These are phyloP conservation scores for Myotis planiceps DNA, from an alignment of 2,797 vertebrate genomes.

Conservation along the genomic window DNA sequence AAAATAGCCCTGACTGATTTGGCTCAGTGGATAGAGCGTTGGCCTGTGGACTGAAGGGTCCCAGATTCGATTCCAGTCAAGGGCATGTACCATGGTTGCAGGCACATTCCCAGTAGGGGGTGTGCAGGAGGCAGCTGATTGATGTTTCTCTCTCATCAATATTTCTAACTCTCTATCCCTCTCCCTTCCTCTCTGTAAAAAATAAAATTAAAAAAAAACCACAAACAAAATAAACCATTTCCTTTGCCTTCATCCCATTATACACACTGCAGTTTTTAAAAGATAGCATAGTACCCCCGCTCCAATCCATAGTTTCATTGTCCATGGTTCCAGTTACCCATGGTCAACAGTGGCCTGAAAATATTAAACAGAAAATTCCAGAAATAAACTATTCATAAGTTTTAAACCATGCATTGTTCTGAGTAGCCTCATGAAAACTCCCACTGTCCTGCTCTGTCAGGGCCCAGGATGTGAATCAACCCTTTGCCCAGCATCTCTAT, in stretches of 20 bases:
- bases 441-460: background rate
- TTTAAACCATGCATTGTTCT: background rate
- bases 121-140: too few species aligned
- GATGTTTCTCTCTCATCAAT: too few species aligned
- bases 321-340: background rate
- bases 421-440: background rate
- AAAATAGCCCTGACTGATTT: too few species aligned
- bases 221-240: background rate
- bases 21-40: too few species aligned
- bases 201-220: too few species aligned
- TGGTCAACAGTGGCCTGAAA: background rate
- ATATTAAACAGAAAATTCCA: background rate
- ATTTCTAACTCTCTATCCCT: too few species aligned
- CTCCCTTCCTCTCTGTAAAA: too few species aligned
- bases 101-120: too few species aligned
- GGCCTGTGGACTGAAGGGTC: too few species aligned
- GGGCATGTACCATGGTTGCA: too few species aligned
- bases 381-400: background rate
- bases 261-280: background rate
- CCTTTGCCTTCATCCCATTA: background rate
- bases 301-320: background rate
- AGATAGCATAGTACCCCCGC: background rate
- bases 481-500: background rate
- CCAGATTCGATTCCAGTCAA: too few species aligned
- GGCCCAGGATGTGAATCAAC: too few species aligned